Evolutionary conservation across 2,888 invertebrate species (phyloP), one percentile per base, ranked within the genome.

Genomic region (Eurois occulta): DNA sequence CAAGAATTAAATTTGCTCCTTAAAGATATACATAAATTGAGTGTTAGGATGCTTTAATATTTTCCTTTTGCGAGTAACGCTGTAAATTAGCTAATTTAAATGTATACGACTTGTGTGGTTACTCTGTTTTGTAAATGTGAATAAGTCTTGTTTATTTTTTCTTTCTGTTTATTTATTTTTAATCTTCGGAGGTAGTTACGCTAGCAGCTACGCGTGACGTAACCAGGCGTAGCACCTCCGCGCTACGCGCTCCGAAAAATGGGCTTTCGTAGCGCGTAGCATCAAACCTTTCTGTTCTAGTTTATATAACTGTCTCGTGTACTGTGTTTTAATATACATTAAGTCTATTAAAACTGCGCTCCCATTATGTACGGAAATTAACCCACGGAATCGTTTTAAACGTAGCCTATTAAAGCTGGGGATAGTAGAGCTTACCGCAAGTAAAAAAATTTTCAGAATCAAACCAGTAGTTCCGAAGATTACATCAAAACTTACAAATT

Each of bases 1-100:
- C 91, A 91, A 91, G 91, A 94, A 96, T 96, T 96, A 93, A 93
- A 95, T 95, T 95, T 95, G 84, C 92, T 92, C 90, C 94, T 93
- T 94, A 94, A 95, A 95, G 93, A 95, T 92, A 92, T 93, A 95
- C 93, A 93, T 93, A 95, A 95, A 95, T 94, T 93, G 94, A 93
- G 94, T 94, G 95, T 94, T 93, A 92, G 90, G 91, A 91, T 77
- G 90, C 87, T 92, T 92, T 91, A 91, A 91, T 91, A 92, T 92
- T 91, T 91, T 89, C 86, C 86, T 86, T 93, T 92, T 88, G 86
- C 80, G 87, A 88, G 85, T 90, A 89, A 91, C 81, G 87, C 83
- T 85, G 89, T 87, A 88, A 91, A 92, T 91, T 91, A 89, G 87
- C 86, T 91, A 88, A 92, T 93, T 91, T 91, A 90, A 89, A 90